phyloP scores from a whole-genome alignment of 1,140 invertebrate genomes.

The Steinernema feltiae region DNA sequence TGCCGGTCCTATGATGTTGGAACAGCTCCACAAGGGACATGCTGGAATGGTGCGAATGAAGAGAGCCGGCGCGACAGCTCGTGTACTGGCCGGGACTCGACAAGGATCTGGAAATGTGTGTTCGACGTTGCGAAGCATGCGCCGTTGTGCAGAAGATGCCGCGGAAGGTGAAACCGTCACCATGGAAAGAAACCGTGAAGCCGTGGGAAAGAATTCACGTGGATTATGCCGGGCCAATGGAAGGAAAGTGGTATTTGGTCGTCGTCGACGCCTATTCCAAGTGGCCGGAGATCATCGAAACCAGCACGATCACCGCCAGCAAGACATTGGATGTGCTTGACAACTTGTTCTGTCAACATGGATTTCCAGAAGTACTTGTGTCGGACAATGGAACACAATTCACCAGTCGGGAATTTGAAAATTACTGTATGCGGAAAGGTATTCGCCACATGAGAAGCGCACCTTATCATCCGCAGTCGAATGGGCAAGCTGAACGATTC shows the following conservation, averaged over 20 bases:
- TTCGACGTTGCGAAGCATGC: slow-evolving; percentile 60
- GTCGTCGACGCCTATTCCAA: slow-evolving; percentile 61
- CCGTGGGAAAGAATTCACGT: slow-evolving; percentile 57
- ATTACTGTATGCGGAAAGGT: slow-evolving; percentile 39
- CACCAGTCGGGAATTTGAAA: slow-evolving; percentile 47
- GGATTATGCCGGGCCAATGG: slow-evolving; percentile 60
- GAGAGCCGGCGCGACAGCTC: slow-evolving; percentile 54
- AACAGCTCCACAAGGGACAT: slow-evolving; percentile 59
- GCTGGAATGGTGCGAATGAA: slow-evolving; percentile 61
- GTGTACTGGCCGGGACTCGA: slow-evolving; percentile 61
- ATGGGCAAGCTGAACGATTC: slow-evolving; percentile 54
- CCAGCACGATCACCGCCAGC: slow-evolving; percentile 15
- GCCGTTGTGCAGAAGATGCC: slow-evolving; percentile 25
- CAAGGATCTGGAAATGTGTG: slow-evolving; percentile 58
- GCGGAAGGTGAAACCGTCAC: slow-evolving; percentile 20
- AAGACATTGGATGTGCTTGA: slow-evolving; percentile 19
- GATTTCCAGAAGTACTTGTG: slow-evolving; percentile 48
- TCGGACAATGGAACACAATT: slow-evolving; percentile 58
- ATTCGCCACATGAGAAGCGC: slow-evolving; percentile 41
- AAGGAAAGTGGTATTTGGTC: slow-evolving; percentile 54
- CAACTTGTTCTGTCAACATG: slow-evolving; percentile 37
- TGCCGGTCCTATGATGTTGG: slow-evolving; percentile 42
- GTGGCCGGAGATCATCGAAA: slow-evolving; percentile 60
- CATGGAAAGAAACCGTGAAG: slow-evolving; percentile 34
- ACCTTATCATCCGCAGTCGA: slow-evolving; percentile 52